Evolutionary conservation across 2,888 invertebrate genomes (phyloP).

Genomic region (Brachypterus glaber): DNA sequence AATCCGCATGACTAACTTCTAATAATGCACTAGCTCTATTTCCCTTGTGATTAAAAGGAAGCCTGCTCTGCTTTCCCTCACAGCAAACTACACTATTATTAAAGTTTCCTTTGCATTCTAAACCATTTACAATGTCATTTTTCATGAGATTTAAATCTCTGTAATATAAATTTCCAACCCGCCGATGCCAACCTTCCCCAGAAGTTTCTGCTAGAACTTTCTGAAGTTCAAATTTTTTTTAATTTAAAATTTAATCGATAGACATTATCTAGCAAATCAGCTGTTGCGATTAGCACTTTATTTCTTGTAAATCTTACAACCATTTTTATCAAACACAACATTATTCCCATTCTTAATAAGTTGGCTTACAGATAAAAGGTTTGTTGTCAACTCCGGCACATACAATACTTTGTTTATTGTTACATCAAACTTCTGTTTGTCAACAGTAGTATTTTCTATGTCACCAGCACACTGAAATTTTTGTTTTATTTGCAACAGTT

Average conservation of each 20-base stretch:
- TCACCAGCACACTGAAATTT: conserved; percentile 22
- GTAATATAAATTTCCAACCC: conserved; percentile 16
- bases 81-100: conserved; percentile 14
- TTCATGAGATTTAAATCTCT: conserved; percentile 7
- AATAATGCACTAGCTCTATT: conserved; percentile 21
- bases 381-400: conserved; percentile 22
- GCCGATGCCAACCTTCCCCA: conserved; percentile 17
- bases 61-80: conserved; percentile 26
- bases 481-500: conserved; percentile 18
- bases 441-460: conserved; percentile 15
- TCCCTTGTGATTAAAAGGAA: conserved; percentile 21
- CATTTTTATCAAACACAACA: conserved; percentile 17
- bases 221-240: neutral
- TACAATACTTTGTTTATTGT: conserved; percentile 17
- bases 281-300: conserved; percentile 17
- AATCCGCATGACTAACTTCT: conserved; percentile 26
- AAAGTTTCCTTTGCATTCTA: neutral
- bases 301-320: conserved; percentile 16
- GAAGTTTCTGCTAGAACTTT: neutral
- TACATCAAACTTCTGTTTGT: conserved; percentile 12
- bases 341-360: conserved; percentile 23
- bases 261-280: conserved; percentile 18
- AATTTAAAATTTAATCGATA: conserved; percentile 17
- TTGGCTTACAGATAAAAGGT: conserved; percentile 23
- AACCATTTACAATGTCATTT: conserved; percentile 4